phyloP scores from a whole-genome alignment of 2,888 invertebrate genomes.

The Icerya purchasi region DNA sequence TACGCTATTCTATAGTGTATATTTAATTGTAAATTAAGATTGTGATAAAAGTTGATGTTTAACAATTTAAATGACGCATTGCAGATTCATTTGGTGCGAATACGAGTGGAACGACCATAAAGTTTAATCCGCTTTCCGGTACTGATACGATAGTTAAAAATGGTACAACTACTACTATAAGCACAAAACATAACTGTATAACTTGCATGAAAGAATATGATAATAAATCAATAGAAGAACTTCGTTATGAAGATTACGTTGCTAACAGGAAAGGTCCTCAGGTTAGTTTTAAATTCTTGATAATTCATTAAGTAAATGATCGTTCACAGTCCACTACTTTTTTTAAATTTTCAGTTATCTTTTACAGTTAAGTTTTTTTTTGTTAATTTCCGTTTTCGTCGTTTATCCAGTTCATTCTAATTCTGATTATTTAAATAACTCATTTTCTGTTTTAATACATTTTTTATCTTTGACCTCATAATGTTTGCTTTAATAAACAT shows the following conservation, averaged over 20 bases:
- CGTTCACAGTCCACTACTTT: not conserved
- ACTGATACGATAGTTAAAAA: constrained; percentile 81
- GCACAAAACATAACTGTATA: constrained; percentile 87
- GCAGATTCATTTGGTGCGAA: constrained; percentile 18
- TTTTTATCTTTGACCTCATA: no score
- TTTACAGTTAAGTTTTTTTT: not conserved
- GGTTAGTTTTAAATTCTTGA: constrained; percentile 13
- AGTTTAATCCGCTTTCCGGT: constrained; percentile 69
- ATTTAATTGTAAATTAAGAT: no score
- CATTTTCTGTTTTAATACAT: no score
- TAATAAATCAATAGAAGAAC: constrained; percentile 76
- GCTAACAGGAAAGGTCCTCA: constrained; percentile 66
- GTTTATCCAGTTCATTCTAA: not conserved
- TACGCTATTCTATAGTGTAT: no score
- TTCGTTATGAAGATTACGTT: constrained; percentile 78
- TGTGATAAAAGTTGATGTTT: no score
- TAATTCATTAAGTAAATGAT: not conserved
- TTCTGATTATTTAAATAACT: no score
- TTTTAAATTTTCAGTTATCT: not conserved
- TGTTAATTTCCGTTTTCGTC: no score
- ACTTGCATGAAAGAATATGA: constrained; percentile 99
- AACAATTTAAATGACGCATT: not conserved
- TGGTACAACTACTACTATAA: constrained; percentile 62
- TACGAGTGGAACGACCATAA: constrained; percentile 50
- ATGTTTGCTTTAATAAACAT: no score